phyloP scores from a whole-genome alignment of 92 coral and sea anemone species.

The Actinernus sp. region DNA sequence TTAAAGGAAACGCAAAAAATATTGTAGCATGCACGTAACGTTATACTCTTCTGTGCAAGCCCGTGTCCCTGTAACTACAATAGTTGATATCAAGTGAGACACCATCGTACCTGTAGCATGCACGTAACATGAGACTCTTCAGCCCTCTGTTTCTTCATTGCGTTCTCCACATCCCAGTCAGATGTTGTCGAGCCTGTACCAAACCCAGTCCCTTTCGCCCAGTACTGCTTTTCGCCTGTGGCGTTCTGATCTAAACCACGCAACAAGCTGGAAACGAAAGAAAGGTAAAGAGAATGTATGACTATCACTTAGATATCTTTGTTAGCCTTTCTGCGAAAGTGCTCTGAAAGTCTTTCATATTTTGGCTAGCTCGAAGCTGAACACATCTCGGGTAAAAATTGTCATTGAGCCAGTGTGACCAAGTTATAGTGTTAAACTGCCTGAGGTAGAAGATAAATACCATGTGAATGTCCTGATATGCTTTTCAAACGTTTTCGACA shows the following conservation, averaged over 20 bases:
- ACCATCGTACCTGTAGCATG: constrained; percentile 81
- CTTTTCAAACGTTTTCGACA: no score
- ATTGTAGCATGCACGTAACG: neutral
- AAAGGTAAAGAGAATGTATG: neutral
- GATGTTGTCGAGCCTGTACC: constrained; percentile 98
- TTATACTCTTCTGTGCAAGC: neutral
- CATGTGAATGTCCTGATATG: no score
- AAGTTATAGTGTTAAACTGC: no score
- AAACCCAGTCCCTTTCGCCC: constrained; percentile 99
- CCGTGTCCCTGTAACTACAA: neutral
- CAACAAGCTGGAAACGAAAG: constrained; percentile 57
- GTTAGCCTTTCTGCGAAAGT: no score
- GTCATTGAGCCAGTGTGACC: no score
- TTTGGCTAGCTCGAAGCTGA: no score
- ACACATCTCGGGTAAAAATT: no score
- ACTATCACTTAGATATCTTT: neutral
- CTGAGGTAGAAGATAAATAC: no score
- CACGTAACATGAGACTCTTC: constrained; percentile 97
- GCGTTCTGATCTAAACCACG: constrained; percentile 68
- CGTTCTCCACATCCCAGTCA: constrained; percentile 99
- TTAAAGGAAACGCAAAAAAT: neutral
- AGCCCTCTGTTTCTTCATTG: constrained; percentile 93
- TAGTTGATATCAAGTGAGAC: neutral
- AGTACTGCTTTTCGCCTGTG: constrained; percentile 90
- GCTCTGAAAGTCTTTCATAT: no score